These are phyloP conservation scores for Sinodicranocentrus sp. DNA, from an alignment of 2,888 invertebrate species.

Conservation along the genomic window DNA sequence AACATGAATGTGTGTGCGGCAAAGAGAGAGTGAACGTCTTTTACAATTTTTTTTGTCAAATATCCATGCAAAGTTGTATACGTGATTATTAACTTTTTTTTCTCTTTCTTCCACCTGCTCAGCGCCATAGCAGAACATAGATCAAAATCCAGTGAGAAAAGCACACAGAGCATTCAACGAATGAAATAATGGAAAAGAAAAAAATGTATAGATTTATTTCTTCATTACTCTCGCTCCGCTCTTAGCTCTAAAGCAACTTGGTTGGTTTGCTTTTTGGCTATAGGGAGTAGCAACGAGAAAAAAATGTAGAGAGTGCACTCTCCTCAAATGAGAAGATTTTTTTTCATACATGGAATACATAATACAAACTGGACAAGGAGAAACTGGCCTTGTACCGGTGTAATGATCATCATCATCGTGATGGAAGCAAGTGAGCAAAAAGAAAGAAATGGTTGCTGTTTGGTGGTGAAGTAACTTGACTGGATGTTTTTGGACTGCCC, in stretches of 20 bases:
- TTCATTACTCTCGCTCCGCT: conserved; percentile 41
- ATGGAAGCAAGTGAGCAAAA: conserved; percentile 28
- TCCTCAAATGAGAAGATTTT: background rate
- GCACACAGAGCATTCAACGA: conserved; percentile 37
- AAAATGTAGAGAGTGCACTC: conserved; percentile 28
- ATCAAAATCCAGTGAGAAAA: conserved; percentile 41
- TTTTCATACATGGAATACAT: background rate
- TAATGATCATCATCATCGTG: conserved; percentile 50
- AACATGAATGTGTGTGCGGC: too few species aligned
- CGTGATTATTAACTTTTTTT: too few species aligned
- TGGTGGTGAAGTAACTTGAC: conserved; percentile 18
- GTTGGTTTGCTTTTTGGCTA: background rate
- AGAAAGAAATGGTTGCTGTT: conserved; percentile 41
- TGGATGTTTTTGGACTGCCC: conserved; percentile 36
- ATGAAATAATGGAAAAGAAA: conserved; percentile 47
- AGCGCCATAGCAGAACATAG: conserved; percentile 33
- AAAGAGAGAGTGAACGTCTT: too few species aligned
- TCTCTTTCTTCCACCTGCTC: background rate
- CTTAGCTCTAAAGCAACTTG: background rate
- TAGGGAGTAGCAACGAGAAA: conserved; percentile 37
- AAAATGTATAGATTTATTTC: conserved; percentile 63
- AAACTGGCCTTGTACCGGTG: conserved; percentile 61
- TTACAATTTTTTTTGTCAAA: too few species aligned
- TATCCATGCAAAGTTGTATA: too few species aligned
- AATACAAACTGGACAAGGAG: conserved; percentile 41